Evolutionary conservation across 2,797 vertebrate genomes (phyloP).

Genomic region (Heliangelus exortis): DNA sequence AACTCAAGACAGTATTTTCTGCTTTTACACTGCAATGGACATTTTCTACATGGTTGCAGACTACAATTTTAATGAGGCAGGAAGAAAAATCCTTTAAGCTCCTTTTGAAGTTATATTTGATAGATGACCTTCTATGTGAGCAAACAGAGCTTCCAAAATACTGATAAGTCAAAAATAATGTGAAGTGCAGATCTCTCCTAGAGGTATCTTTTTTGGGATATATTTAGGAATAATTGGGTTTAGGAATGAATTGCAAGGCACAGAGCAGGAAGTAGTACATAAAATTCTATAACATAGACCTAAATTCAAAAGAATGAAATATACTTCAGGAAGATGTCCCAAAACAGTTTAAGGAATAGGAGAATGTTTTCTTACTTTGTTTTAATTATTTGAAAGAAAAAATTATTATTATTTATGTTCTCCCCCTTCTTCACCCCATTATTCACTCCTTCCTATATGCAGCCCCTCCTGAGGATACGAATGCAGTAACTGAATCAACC

Average conservation of each 20-base stretch:
- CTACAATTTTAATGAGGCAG: background rate
- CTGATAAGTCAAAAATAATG: background rate
- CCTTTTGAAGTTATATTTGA: background rate
- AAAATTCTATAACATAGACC: background rate
- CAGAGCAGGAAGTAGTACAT: background rate
- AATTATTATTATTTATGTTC: background rate
- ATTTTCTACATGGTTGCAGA: background rate
- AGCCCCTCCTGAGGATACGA: background rate
- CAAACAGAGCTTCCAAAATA: background rate
- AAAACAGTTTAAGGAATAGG: background rate
- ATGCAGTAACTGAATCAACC: background rate
- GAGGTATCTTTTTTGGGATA: background rate
- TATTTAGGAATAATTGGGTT: background rate
- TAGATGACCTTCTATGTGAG: background rate
- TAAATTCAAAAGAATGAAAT: background rate
- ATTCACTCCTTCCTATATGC: background rate
- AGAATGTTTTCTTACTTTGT: background rate
- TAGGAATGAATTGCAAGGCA: background rate
- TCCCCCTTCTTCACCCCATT: rapidly evolving
- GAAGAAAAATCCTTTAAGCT: background rate
- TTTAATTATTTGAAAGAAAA: background rate
- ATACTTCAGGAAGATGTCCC: background rate
- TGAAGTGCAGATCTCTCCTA: background rate
- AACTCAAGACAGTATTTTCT: background rate
- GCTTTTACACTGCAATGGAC: background rate